phyloP scores from a whole-genome alignment of 2,797 vertebrate species.

The Etheostoma perlongum region DNA sequence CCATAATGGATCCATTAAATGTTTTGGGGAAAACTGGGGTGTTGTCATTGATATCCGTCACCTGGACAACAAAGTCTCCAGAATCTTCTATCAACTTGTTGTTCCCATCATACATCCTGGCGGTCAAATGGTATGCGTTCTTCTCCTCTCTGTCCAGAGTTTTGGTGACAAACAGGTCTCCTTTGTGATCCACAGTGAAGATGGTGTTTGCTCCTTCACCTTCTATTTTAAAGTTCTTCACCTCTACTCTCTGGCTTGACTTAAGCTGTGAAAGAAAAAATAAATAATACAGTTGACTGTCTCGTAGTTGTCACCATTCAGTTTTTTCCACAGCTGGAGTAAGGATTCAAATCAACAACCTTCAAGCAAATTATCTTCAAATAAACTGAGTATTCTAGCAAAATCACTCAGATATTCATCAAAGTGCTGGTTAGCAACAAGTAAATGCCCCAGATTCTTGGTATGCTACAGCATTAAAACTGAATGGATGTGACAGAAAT shows the following conservation, averaged over 20 bases:
- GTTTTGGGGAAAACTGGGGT: slow-evolving; percentile 69
- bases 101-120: slow-evolving; percentile 67
- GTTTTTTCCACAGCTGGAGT: not conserved
- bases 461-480: slow-evolving; percentile 22
- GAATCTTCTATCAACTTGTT: slow-evolving; percentile 62
- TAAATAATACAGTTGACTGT: not conserved
- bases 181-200: slow-evolving; percentile 76
- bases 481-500: slow-evolving; percentile 31
- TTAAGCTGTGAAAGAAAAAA: slow-evolving; percentile 71
- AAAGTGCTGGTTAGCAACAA: slow-evolving; percentile 41
- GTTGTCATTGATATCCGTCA: slow-evolving; percentile 86
- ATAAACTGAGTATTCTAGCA: slow-evolving; percentile 21
- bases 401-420: slow-evolving; percentile 32
- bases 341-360: slow-evolving; percentile 22
- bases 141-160: slow-evolving; percentile 84
- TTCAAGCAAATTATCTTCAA: slow-evolving; percentile 7
- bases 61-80: slow-evolving; percentile 73
- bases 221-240: slow-evolving; percentile 65
- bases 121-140: slow-evolving; percentile 72
- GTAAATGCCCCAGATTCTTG: slow-evolving; percentile 33
- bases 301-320: not conserved
- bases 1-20: slow-evolving; percentile 74
- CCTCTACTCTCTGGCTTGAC: slow-evolving; percentile 50
- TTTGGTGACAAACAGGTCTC: slow-evolving; percentile 76
- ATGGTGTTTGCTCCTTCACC: slow-evolving; percentile 82